Conservation (phyloP, 2,888 invertebrate species). For the Pristionchus fissidentatus region DNA sequence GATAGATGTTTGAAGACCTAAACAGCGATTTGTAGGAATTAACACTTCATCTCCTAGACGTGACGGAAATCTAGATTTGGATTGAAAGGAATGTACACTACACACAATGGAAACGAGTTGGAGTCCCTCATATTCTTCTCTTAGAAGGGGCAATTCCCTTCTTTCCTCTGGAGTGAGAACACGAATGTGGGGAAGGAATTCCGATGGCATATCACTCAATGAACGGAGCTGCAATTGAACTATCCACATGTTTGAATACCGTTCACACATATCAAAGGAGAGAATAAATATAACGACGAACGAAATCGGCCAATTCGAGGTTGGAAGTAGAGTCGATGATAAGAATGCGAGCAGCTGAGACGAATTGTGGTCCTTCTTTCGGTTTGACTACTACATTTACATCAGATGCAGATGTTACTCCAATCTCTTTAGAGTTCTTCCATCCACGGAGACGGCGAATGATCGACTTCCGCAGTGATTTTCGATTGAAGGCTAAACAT, state of each 20-base stretch:
- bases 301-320: conserved; percentile 6
- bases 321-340: conserved; percentile 41
- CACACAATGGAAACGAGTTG: conserved; percentile 32
- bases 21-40: background rate
- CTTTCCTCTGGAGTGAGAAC: conserved; percentile 11
- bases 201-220: background rate
- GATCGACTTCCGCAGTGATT: conserved; percentile 36
- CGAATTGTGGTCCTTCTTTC: background rate
- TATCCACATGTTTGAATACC: background rate
- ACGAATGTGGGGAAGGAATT: conserved; percentile 1
- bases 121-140: conserved; percentile 43
- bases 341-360: conserved; percentile 17
- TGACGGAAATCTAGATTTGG: too few species aligned
- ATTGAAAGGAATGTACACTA: background rate
- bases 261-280: background rate
- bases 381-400: background rate
- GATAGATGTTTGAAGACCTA: background rate
- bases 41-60: too few species aligned
- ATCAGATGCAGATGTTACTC: background rate
- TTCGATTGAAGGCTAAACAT: background rate
- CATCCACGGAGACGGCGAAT: conserved; percentile 41
- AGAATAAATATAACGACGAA: background rate
- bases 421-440: background rate
- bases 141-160: conserved; percentile 6
- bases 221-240: background rate